Percentiles rank a stretch among this genome's conserved stretches.
These are phyloP conservation scores for Platynereis dumerilii DNA, from an alignment of 2,888 invertebrate genomes.

Conservation along the genomic window DNA sequence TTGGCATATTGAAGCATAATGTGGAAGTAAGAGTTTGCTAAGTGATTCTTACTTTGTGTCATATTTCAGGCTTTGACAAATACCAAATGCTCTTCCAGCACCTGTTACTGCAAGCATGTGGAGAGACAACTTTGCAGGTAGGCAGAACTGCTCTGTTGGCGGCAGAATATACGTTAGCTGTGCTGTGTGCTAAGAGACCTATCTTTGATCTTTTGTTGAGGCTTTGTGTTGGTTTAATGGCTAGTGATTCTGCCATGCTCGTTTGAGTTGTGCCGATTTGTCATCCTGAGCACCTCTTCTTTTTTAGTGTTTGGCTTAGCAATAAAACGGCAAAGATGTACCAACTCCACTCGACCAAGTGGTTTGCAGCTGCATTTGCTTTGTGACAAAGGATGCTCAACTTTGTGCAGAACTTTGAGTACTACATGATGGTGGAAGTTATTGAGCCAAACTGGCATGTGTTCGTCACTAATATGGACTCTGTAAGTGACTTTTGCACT, in stretches of 20 bases:
- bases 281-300: constrained; percentile 15
- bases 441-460: constrained; percentile 95
- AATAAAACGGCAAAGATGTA: constrained; percentile 84
- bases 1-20: no score
- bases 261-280: neutral
- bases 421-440: constrained; percentile 98
- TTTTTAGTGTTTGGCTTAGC: constrained; percentile 85
- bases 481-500: constrained; percentile 67
- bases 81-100: constrained; percentile 98
- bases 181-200: no score
- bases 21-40: neutral
- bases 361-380: constrained; percentile 81
- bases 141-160: no score
- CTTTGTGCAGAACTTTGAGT: constrained; percentile 94
- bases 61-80: constrained; percentile 74
- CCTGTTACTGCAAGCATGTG: constrained; percentile 93
- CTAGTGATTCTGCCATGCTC: no score
- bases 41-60: constrained; percentile 9
- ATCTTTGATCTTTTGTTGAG: no score
- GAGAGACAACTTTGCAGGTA: constrained; percentile 87
- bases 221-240: no score
- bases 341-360: constrained; percentile 55
- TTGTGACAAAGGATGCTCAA: constrained; percentile 93
- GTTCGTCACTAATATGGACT: constrained; percentile 84
- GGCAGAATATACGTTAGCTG: neutral